A percentile compares a stretch with the other conserved stretches of the same genome.
These are phyloP conservation scores for Stegodyphus mimosarum DNA, from an alignment of 1,140 invertebrate species.

Conservation along the genomic window DNA sequence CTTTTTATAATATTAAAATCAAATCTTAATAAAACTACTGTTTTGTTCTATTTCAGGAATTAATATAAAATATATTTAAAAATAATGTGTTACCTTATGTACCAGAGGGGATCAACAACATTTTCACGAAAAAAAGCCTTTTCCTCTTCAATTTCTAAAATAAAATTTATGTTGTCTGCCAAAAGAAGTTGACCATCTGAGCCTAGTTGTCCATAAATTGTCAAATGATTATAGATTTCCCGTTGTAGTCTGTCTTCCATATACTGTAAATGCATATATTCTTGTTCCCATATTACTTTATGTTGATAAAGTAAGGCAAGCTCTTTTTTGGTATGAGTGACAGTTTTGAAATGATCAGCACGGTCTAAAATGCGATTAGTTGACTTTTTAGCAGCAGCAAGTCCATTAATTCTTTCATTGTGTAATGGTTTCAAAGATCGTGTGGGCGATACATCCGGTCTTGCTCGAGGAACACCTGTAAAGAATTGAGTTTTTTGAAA, in stretches of 20 bases:
- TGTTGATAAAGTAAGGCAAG: slow-evolving; percentile 54
- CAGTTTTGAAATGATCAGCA: slow-evolving; percentile 49
- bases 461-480: slow-evolving; percentile 40
- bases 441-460: slow-evolving; percentile 72
- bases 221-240: slow-evolving; percentile 58
- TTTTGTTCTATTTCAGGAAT: too few relatives aligned
- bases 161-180: slow-evolving; percentile 55
- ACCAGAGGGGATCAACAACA: slow-evolving; percentile 59
- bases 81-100: slow-evolving; percentile 29
- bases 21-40: too few relatives aligned
- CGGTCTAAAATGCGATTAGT: slow-evolving; percentile 42
- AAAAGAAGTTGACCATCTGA: slow-evolving; percentile 41
- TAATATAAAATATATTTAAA: background rate
- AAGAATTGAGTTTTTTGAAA: background rate
- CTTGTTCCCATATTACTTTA: slow-evolving; percentile 61
- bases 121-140: slow-evolving; percentile 58
- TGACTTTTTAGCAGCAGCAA: slow-evolving; percentile 37
- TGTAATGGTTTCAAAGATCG: slow-evolving; percentile 82
- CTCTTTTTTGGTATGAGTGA: slow-evolving; percentile 51
- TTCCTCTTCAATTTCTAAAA: slow-evolving; percentile 58
- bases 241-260: slow-evolving; percentile 56
- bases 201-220: slow-evolving; percentile 50
- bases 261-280: slow-evolving; percentile 57
- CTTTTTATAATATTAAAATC: too few relatives aligned
- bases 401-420: slow-evolving; percentile 46